Conservation (phyloP, 23 tunicate species). For the Diplosoma virens region DNA sequence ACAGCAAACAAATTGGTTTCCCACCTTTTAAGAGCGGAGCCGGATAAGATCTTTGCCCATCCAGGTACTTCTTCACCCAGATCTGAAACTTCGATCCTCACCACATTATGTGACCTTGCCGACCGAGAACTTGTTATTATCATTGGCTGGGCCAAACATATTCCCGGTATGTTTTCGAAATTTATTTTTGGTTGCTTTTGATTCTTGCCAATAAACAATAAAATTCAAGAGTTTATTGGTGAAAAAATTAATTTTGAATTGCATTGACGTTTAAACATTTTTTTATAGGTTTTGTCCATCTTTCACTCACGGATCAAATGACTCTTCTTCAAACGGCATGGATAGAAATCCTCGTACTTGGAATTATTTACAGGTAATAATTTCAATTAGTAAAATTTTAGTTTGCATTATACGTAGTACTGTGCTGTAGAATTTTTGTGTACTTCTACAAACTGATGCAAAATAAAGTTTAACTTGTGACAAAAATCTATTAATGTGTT, state of each 20-base stretch:
- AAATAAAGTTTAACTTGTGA: too few species aligned
- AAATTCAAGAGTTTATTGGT: too few species aligned
- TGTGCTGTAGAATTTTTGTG: too few species aligned
- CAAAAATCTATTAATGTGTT: too few species aligned
- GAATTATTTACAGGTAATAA: slow-evolving; percentile 70
- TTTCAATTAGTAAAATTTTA: too few species aligned
- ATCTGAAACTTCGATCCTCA: slow-evolving; percentile 50
- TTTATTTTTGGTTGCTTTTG: not conserved
- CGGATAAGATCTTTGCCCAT: slow-evolving; percentile 71
- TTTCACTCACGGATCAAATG: slow-evolving; percentile 91
- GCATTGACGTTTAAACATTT: too few species aligned
- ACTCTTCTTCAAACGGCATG: slow-evolving; percentile 93
- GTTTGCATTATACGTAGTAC: too few species aligned
- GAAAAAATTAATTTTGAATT: too few species aligned
- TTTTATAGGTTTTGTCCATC: slow-evolving; percentile 62
- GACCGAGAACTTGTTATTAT: slow-evolving; percentile 82
- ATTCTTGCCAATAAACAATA: too few species aligned
- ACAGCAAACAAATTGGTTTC: slow-evolving; percentile 78
- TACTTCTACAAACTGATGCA: too few species aligned
- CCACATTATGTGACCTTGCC: slow-evolving; percentile 74
- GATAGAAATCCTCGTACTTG: slow-evolving; percentile 84
- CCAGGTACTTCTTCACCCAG: slow-evolving; percentile 21
- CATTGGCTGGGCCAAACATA: slow-evolving; percentile 96
- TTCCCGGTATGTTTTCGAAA: slow-evolving; percentile 50
- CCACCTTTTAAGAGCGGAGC: slow-evolving; percentile 83